A percentile compares a stretch with the other conserved stretches of the same genome.
Conservation (phyloP, 2,888 invertebrate species). For the Scaptomyza flava region DNA sequence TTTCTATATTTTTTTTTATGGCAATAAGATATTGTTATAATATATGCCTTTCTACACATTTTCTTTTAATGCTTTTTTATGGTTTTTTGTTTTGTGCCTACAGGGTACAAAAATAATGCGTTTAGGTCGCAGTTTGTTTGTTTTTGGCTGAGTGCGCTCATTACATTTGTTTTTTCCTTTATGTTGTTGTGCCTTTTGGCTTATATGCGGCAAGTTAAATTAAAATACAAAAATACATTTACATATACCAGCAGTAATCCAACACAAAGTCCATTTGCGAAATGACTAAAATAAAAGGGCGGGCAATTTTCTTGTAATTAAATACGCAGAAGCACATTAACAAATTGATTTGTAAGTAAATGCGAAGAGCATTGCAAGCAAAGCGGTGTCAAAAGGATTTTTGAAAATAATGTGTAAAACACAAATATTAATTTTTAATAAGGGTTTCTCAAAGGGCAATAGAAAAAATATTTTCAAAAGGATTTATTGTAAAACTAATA, state of each 20-base stretch:
- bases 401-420: background rate
- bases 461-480: background rate
- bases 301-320: constrained; percentile 62
- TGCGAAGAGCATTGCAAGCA: constrained; percentile 30
- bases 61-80: too few relatives aligned
- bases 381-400: background rate
- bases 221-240: constrained; percentile 45
- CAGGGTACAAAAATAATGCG: constrained; percentile 49
- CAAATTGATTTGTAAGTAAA: constrained; percentile 72
- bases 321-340: constrained; percentile 56
- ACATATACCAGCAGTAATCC: constrained; percentile 15
- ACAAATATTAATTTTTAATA: background rate
- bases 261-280: constrained; percentile 44
- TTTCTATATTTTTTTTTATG: too few relatives aligned
- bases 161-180: constrained; percentile 26
- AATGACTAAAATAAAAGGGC: constrained; percentile 22
- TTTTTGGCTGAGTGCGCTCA: constrained; percentile 28
- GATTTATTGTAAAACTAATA: background rate
- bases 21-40: too few relatives aligned
- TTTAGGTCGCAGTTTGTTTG: constrained; percentile 50
- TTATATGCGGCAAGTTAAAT: constrained; percentile 61
- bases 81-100: background rate
- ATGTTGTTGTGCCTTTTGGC: constrained; percentile 38
- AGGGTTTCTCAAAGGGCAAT: background rate
- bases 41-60: too few relatives aligned